A percentile compares a stretch with the other conserved stretches of the same genome.
Evolutionary conservation across 2,797 vertebrate species (phyloP).

Genomic region (Chloroceryle inda): DNA sequence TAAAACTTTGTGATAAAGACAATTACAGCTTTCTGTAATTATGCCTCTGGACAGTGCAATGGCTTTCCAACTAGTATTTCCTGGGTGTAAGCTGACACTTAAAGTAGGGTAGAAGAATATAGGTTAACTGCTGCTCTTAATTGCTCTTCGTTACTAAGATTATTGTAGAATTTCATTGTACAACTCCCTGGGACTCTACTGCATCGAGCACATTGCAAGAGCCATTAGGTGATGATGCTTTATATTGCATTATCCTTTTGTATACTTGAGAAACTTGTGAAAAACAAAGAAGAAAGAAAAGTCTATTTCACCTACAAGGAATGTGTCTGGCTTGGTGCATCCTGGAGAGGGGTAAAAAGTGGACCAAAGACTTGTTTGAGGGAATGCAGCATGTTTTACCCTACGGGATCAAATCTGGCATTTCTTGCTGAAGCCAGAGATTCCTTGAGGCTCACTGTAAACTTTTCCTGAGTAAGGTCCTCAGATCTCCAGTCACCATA

Average conservation of each 20-base stretch:
- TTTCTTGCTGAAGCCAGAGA: not conserved
- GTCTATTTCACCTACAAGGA: not conserved
- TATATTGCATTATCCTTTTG: not conserved
- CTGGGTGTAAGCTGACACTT: not conserved
- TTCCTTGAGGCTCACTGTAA: not conserved
- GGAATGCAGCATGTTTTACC: not conserved
- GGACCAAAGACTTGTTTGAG: not conserved
- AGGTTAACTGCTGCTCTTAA: slow-evolving; percentile 60
- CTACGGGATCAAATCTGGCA: not conserved
- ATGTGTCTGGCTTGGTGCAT: not conserved
- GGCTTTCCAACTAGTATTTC: slow-evolving; percentile 4
- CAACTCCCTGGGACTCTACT: not conserved
- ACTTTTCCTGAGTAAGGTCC: not conserved
- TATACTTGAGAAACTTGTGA: not conserved
- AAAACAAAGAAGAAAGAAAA: not conserved
- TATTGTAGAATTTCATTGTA: slow-evolving; percentile 14
- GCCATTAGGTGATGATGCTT: not conserved
- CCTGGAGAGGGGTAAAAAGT: not conserved
- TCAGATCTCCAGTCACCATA: not conserved
- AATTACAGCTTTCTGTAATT: slow-evolving; percentile 62
- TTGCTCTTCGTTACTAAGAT: slow-evolving; percentile 13
- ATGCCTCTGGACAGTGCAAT: slow-evolving; percentile 17
- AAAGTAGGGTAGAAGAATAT: slow-evolving; percentile 45
- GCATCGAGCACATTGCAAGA: not conserved
- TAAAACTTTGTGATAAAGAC: slow-evolving; percentile 61